A percentile compares a stretch with the other conserved stretches of the same genome.
phyloP scores from a whole-genome alignment of 1,140 invertebrate genomes.

The Physella acuta region DNA sequence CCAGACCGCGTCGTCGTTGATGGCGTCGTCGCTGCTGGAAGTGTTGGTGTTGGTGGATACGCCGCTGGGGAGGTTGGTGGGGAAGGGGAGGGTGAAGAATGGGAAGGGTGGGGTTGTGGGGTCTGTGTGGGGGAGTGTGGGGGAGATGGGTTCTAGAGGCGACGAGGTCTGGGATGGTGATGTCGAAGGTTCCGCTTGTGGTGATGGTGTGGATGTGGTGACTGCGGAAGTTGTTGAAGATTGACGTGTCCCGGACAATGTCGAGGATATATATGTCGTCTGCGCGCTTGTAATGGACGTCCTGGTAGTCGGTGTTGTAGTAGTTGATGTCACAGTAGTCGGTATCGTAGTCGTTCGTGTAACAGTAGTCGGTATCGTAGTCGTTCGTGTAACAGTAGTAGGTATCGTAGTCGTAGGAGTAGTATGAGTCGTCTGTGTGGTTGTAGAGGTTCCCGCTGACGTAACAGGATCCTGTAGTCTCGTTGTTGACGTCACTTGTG shows the following conservation, averaged over 20 bases:
- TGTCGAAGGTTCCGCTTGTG: background rate
- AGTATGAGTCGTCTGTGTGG: background rate
- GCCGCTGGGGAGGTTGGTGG: background rate
- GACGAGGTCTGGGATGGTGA: background rate
- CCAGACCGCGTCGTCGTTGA: constrained; percentile 29
- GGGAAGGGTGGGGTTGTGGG: too few species aligned
- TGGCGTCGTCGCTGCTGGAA: background rate
- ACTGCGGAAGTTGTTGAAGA: background rate
- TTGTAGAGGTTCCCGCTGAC: too few species aligned
- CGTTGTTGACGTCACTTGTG: background rate
- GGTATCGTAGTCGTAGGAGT: too few species aligned
- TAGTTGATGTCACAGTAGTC: background rate
- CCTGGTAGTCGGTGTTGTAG: background rate
- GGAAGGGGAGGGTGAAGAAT: background rate
- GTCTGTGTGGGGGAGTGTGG: too few species aligned
- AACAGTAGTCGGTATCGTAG: background rate
- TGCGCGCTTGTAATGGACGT: background rate
- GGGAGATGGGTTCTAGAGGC: too few species aligned
- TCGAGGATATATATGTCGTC: background rate
- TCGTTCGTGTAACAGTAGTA: background rate
- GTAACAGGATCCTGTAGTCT: too few species aligned
- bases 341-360: background rate
- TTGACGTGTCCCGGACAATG: background rate
- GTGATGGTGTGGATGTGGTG: background rate
- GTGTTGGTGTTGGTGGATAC: background rate